Percentiles rank a stretch among this genome's conserved stretches.
Conservation (phyloP, 2,113 vertebrate genomes). For the Phylloscopus whistleri region DNA sequence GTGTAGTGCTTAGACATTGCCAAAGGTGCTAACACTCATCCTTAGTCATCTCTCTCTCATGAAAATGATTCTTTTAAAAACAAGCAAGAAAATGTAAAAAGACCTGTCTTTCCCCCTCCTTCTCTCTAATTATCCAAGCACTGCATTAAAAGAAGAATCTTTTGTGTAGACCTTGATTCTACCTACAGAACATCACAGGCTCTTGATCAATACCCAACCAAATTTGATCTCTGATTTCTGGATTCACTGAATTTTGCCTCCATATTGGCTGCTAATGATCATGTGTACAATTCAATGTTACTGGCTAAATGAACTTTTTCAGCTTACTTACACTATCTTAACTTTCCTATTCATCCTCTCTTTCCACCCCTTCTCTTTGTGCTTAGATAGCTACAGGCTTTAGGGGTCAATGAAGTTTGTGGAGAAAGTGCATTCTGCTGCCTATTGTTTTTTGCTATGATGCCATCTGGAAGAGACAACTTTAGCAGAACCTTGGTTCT, state of each 20-base stretch:
- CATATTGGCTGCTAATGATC: neutral
- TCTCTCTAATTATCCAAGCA: neutral
- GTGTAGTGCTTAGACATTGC: neutral
- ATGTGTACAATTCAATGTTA: neutral
- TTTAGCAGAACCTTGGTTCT: neutral
- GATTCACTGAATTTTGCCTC: neutral
- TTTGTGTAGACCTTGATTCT: neutral
- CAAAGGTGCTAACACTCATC: neutral
- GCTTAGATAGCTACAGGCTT: neutral
- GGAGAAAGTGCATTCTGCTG: neutral
- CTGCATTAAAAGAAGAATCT: neutral
- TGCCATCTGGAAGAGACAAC: neutral
- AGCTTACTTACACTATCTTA: neutral
- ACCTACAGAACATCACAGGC: neutral
- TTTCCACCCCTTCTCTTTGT: neutral
- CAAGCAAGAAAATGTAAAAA: neutral
- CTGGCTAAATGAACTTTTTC: neutral
- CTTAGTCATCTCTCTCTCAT: neutral
- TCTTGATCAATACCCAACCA: neutral
- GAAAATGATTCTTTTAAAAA: neutral
- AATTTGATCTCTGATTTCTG: neutral
- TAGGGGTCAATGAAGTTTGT: neutral
- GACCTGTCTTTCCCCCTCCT: accelerated
- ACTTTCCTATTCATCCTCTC: neutral
- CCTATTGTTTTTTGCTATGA: neutral